phyloP scores from a whole-genome alignment of 2,113 vertebrate species.

The Eidolon helvum region DNA sequence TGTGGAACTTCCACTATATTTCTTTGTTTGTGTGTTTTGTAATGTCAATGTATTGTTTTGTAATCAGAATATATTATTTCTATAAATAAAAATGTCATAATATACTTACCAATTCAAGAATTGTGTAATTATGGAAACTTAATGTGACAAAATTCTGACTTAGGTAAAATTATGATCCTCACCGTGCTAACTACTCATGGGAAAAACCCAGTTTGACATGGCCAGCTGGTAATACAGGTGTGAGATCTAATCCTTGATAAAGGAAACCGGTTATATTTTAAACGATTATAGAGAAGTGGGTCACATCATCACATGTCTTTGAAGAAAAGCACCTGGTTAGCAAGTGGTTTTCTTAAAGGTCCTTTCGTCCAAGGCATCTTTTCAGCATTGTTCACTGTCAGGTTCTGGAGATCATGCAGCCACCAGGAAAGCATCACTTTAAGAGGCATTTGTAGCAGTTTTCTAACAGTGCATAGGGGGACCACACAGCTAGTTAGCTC shows the following conservation, averaged over 20 bases:
- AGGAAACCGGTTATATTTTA: background rate
- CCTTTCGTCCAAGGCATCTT: background rate
- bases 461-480: slow-evolving; percentile 69
- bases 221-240: background rate
- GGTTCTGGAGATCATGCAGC: slow-evolving; percentile 40
- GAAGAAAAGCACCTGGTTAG: slow-evolving; percentile 8
- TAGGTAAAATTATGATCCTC: background rate
- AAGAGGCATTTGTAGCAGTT: slow-evolving; percentile 62
- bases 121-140: background rate
- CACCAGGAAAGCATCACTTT: slow-evolving; percentile 40
- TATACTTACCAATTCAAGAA: background rate
- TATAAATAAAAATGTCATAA: background rate
- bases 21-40: background rate
- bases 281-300: slow-evolving; percentile 43
- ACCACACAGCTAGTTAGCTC: slow-evolving; percentile 71
- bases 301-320: background rate
- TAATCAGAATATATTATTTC: background rate
- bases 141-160: slow-evolving; percentile 11
- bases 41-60: background rate
- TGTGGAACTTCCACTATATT: background rate
- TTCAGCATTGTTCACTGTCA: background rate
- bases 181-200: background rate
- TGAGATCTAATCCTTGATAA: background rate
- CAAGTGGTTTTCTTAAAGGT: slow-evolving; percentile 17
- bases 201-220: background rate